Evolutionary conservation across 1,140 invertebrate species (phyloP), one percentile per base, ranked within the genome.

Genomic region (Danaus melanippus): DNA sequence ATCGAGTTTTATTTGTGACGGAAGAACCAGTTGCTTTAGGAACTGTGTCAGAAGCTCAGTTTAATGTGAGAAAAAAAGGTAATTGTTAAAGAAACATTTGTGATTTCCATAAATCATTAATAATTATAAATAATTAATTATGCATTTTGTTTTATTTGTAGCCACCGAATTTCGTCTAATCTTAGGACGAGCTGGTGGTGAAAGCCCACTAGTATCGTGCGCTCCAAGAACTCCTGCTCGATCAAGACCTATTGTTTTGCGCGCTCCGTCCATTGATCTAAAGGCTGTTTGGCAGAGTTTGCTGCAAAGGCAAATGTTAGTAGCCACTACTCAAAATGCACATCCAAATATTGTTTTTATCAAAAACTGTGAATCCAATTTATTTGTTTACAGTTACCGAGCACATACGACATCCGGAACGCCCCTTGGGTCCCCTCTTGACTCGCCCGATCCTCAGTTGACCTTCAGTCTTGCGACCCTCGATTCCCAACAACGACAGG

Each of bases 221-320:
- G 89, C 91, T 0, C 91, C 92, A 0, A 87, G 88, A 12, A 91
- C 91, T 44, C 89, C 89, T 10, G 86, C 88, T 0, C 86, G 91
- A 46, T 90, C 92, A 61, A 88, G 92, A 66, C 91, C 93, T 5
- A 79, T 96, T 2, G 89, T 93, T 0, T 77, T 96, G 9, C 86
- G 94, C 32, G 94, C 95, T 1, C 94, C 94, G 0, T 94, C 91
- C 1, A 88, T 92, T 42, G 95, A 96, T 76, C 79, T 95, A 8
- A 96, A 96, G 74, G 94, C 94, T 12, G 93, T 96, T 2, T 96
- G 94, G 95, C 94, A 95, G 76, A 95, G 94, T 70, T 88, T 96
- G n/a, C 88, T 96, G 9, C 93, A 95, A 66, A 88, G 94, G 56
- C 94, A 96, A 86, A 94, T 96, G 94, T 95, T 88, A 92, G 91